A percentile compares a stretch with the other conserved stretches of the same genome.
phyloP scores from a whole-genome alignment of 2,797 vertebrate species.

The Pristis pectinata region DNA sequence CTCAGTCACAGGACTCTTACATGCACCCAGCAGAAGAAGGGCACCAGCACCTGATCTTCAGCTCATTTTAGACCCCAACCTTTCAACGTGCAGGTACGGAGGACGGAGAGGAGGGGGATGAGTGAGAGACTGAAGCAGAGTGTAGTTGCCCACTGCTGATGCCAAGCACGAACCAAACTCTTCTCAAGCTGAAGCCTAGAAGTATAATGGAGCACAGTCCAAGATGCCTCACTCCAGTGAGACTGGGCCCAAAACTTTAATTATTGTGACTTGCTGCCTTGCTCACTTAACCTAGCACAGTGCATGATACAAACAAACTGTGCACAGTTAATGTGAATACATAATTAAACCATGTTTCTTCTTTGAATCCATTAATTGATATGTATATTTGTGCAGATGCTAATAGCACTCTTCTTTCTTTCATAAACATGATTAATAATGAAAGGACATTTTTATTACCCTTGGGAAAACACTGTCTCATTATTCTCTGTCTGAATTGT shows the following conservation, averaged over 20 bases:
- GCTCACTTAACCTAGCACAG: neutral
- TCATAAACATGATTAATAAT: slow-evolving; percentile 13
- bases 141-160: too few species aligned
- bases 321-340: neutral
- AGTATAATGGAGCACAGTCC: neutral
- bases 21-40: too few species aligned
- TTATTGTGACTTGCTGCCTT: neutral
- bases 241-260: neutral
- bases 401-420: neutral
- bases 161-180: too few species aligned
- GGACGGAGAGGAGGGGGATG: too few species aligned
- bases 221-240: neutral
- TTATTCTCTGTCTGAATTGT: neutral
- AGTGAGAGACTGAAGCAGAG: too few species aligned
- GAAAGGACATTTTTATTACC: neutral
- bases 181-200: neutral
- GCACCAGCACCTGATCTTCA: too few species aligned
- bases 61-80: too few species aligned
- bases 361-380: neutral
- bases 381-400: neutral
- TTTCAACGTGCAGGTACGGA: too few species aligned
- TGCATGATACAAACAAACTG: neutral
- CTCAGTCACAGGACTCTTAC: too few species aligned
- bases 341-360: neutral
- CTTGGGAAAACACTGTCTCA: neutral